Percentiles rank a stretch among this genome's conserved stretches.
phyloP scores from a whole-genome alignment of 2,888 invertebrate genomes.

The Dyspetes luteomarginatus region DNA sequence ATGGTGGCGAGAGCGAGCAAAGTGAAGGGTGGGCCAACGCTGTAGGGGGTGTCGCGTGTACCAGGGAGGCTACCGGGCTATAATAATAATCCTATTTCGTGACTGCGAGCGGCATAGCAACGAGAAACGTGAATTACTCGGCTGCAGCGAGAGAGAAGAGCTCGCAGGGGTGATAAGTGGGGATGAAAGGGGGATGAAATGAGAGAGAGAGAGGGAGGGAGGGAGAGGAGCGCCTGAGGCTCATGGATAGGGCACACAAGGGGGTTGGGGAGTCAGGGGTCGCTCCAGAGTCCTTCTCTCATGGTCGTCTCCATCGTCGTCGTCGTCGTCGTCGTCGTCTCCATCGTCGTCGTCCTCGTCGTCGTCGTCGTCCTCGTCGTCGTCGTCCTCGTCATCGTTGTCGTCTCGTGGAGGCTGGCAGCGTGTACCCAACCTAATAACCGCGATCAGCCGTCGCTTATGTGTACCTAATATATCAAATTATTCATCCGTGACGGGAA shows the following conservation, averaged over 20 bases:
- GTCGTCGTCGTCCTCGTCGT: constrained; percentile 42
- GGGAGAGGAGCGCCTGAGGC: constrained; percentile 55
- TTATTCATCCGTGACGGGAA: constrained; percentile 80
- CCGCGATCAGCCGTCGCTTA: constrained; percentile 82
- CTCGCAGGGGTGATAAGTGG: constrained; percentile 10
- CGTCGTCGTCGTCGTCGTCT: constrained; percentile 35
- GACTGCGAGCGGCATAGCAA: constrained; percentile 80
- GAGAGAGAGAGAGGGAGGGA: constrained; percentile 49
- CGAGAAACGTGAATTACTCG: constrained; percentile 76
- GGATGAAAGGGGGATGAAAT: constrained; percentile 42
- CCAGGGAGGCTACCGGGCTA: constrained; percentile 68
- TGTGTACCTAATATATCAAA: constrained; percentile 82
- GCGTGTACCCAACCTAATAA: constrained; percentile 81
- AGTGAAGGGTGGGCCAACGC: constrained; percentile 26
- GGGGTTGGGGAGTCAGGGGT: constrained; percentile 72
- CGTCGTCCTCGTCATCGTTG: constrained; percentile 38
- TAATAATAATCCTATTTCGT: constrained; percentile 81
- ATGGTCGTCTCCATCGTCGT: constrained; percentile 38
- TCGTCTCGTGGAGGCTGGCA: constrained; percentile 69
- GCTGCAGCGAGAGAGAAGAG: constrained; percentile 44
- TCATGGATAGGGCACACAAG: constrained; percentile 30
- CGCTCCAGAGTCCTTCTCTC: constrained; percentile 63
- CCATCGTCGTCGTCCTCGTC: constrained; percentile 31
- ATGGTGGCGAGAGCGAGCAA: constrained; percentile 14
- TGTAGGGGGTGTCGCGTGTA: constrained; percentile 45